phyloP scores from a whole-genome alignment of 92 coral and sea anemone species.

The Diadumene lineata region DNA sequence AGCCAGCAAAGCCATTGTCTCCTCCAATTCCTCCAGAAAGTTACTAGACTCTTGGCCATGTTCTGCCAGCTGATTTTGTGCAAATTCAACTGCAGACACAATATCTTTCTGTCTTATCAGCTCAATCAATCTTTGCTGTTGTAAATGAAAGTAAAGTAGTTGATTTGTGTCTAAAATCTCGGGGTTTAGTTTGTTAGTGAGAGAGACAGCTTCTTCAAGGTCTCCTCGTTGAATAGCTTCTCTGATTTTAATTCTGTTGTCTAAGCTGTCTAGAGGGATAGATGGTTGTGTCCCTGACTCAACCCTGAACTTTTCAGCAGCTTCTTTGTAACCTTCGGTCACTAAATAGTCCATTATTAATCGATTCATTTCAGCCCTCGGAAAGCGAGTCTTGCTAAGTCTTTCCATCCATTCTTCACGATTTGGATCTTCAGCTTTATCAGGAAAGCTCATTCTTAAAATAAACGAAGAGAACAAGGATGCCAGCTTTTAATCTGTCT shows the following conservation, averaged over 20 bases:
- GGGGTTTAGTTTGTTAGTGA: constrained; percentile 93
- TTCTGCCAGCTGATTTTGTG: constrained; percentile 96
- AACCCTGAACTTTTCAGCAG: constrained; percentile 95
- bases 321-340: constrained; percentile 99
- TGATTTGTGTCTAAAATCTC: constrained; percentile 94
- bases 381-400: constrained; percentile 79
- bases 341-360: constrained; percentile 97
- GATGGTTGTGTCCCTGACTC: constrained; percentile 94
- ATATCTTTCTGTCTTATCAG: constrained; percentile 92
- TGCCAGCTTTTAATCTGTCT: constrained; percentile 46
- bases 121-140: constrained; percentile 95
- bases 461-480: constrained; percentile 30
- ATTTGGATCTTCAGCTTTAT: constrained; percentile 77
- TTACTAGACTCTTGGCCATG: constrained; percentile 93
- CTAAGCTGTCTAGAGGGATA: constrained; percentile 84
- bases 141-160: constrained; percentile 84
- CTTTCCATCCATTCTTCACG: constrained; percentile 98
- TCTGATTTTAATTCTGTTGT: constrained; percentile 91
- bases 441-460: constrained; percentile 86
- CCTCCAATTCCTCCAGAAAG: constrained; percentile 93
- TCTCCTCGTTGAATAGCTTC: constrained; percentile 98
- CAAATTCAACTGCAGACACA: constrained; percentile 97
- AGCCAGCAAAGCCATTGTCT: constrained; percentile 96
- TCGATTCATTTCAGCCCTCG: constrained; percentile 94
- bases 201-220: constrained; percentile 84